These are phyloP conservation scores for Gonocerus acuteangulatus DNA, from an alignment of 2,888 invertebrate species.

Conservation along the genomic window DNA sequence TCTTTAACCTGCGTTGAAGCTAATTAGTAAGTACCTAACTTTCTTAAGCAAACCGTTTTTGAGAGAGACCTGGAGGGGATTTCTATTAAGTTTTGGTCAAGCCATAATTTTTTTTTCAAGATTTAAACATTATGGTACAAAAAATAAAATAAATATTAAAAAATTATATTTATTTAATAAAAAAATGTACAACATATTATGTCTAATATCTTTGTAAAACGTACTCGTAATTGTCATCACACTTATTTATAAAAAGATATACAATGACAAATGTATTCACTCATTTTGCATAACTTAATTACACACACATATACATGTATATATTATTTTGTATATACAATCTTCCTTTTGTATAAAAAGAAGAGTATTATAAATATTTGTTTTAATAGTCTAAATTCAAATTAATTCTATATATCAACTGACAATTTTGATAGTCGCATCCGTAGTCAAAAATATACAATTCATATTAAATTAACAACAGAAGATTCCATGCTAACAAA, in stretches of 20 bases:
- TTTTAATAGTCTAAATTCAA: background rate
- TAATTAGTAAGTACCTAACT: no score
- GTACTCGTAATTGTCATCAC: background rate
- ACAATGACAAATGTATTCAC: background rate
- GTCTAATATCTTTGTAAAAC: background rate
- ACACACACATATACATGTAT: background rate
- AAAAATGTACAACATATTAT: background rate
- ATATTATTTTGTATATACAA: background rate
- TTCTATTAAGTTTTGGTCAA: no score
- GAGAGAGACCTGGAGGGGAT: no score
- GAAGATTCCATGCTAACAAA: background rate
- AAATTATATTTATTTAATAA: background rate
- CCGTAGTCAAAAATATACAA: background rate
- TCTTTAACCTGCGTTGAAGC: no score
- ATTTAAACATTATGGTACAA: no score
- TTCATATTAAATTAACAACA: background rate
- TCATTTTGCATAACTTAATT: conserved; percentile 1
- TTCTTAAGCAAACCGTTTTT: no score
- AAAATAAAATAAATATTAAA: background rate
- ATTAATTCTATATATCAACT: background rate
- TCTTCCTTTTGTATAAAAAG: background rate
- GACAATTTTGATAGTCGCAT: background rate
- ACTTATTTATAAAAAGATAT: background rate
- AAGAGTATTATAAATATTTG: background rate
- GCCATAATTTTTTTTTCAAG: no score